Evolutionary conservation across 2,113 vertebrate genomes (phyloP), one percentile per base, ranked within the genome.

Genomic region (Tyto alba): DNA sequence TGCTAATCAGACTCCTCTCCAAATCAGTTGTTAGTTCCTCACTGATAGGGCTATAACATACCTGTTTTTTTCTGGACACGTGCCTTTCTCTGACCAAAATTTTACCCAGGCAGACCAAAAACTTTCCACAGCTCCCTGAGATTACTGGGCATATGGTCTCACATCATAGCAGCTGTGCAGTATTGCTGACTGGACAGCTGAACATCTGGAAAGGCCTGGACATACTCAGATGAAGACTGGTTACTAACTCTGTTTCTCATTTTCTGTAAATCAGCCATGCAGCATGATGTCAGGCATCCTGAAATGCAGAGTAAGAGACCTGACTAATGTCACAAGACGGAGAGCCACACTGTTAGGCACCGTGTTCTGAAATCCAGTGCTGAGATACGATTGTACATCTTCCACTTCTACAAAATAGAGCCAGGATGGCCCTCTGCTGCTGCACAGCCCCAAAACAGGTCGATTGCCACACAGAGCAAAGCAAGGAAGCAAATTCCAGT

Each of bases 201-300:
- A 97, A 95, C 89, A 95, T 85, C 93, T 95, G 96, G 84, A 85
- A 87, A 43, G 68, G 84, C 56, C 86, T 74, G 60, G 91, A 77
- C 52, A 45, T 30, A 27, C 1, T 6, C 55, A 41, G 68, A 92
- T 38, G 60, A 92, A 89, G 68, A 69, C 1, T 53, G 38, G 47
- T 69, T 80, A 72, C 85, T 89, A 79, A 89, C 53, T 63, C 69
- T 69, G 66, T 40, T 87, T 69, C 85, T 90, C 50, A 19, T 94
- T 91, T 91, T 91, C 90, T 69, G n/a, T 32, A 78, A 34, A 40
- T 71, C 80, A 87, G 48, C 34, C 3, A 0, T 19, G 36, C 60
- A 79, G 81, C 40, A 9, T 8, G 3, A 76, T 4, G 38, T 41
- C 0, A 0, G 38, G 38, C 63, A 87, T 73, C 55, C 20, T 1